phyloP scores from a whole-genome alignment of 2,797 vertebrate species.

The Hypotaenidia philippensis region DNA sequence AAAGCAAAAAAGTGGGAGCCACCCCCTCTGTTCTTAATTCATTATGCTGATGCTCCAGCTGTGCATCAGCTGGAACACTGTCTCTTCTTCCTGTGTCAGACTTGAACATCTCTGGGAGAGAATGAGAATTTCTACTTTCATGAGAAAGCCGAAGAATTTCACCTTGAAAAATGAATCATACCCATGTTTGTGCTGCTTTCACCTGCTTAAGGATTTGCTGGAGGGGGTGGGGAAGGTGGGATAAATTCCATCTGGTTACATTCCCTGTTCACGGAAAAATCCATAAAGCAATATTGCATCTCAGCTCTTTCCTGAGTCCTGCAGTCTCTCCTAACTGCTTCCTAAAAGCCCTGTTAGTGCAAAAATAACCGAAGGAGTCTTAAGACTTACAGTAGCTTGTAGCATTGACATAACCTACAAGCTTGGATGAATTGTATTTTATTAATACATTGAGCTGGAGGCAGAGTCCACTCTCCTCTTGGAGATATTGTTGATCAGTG shows the following conservation, averaged over 20 bases:
- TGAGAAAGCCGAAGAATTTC: conserved; percentile 8
- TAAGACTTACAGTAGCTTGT: neutral
- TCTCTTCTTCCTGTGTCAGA: neutral
- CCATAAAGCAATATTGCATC: conserved; percentile 24
- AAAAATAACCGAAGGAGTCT: conserved; percentile 31
- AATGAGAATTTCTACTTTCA: neutral
- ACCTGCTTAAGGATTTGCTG: neutral
- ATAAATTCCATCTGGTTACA: neutral
- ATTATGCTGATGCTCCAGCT: neutral
- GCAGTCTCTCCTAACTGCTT: neutral
- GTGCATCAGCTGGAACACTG: neutral
- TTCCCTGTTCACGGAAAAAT: neutral
- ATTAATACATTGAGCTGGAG: conserved; percentile 11
- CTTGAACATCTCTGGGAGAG: neutral
- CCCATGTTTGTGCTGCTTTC: neutral
- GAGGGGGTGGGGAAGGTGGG: accelerated
- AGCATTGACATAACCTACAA: conserved; percentile 4
- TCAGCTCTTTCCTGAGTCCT: neutral
- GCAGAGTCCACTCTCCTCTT: neutral
- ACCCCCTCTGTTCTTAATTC: neutral
- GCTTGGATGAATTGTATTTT: neutral
- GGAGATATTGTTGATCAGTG: neutral
- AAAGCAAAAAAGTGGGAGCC: neutral
- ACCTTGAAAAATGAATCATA: neutral
- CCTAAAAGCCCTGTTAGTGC: neutral